phyloP scores from a whole-genome alignment of 2,888 invertebrate genomes.

The Cephus sareptanus region DNA sequence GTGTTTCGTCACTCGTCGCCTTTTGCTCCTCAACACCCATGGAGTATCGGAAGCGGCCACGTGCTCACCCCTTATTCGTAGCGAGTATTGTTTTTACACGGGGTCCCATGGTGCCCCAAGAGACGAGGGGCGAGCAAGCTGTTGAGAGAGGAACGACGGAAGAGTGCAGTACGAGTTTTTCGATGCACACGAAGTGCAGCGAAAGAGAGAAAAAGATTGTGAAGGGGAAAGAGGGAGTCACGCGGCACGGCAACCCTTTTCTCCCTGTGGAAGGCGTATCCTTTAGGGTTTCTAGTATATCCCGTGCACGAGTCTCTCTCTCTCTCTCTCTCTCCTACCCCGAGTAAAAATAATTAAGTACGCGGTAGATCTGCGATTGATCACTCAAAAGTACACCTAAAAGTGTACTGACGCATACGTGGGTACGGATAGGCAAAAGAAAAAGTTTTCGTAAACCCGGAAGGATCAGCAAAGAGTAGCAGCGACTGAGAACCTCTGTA shows the following conservation, averaged over 20 bases:
- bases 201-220: neutral
- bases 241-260: neutral
- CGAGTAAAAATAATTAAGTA: no score
- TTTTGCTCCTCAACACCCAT: neutral
- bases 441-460: neutral
- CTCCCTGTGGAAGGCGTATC: neutral
- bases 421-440: neutral
- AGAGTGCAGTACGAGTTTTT: neutral
- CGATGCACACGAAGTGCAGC: neutral
- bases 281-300: neutral
- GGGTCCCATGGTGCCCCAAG: constrained; percentile 5
- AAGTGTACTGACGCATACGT: no score
- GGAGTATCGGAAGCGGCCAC: constrained; percentile 3
- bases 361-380: no score
- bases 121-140: neutral
- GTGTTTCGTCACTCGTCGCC: neutral
- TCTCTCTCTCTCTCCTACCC: no score
- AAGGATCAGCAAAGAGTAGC: neutral
- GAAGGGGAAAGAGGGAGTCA: neutral
- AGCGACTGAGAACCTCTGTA: constrained; percentile 50
- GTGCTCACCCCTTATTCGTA: constrained; percentile 1
- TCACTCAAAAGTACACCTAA: no score
- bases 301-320: neutral
- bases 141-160: neutral
- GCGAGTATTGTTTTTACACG: constrained; percentile 3